These are phyloP conservation scores for Coptotermes formosanus DNA, from an alignment of 1,140 invertebrate species.

Conservation along the genomic window DNA sequence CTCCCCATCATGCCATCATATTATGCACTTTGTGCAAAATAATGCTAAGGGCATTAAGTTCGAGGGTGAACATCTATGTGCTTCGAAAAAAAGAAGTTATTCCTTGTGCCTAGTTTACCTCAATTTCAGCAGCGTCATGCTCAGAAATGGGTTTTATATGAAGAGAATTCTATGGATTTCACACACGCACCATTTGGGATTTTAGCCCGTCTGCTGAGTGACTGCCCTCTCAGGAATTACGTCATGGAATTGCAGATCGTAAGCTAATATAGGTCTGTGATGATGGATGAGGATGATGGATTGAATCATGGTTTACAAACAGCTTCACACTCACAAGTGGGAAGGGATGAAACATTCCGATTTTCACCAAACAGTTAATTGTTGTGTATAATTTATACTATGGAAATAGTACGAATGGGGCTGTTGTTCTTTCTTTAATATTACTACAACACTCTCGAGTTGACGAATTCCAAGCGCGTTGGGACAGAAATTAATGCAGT, in stretches of 20 bases:
- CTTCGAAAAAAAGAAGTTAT: neutral
- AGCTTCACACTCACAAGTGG: neutral
- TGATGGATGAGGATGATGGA: neutral
- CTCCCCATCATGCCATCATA: no score
- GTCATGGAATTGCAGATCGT: neutral
- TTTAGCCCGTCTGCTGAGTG: neutral
- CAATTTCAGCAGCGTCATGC: neutral
- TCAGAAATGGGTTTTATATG: neutral
- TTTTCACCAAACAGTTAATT: neutral
- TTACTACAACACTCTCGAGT: neutral
- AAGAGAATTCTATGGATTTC: neutral
- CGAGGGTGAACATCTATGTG: neutral
- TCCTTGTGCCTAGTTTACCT: neutral
- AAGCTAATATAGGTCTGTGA: neutral
- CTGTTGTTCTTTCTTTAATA: neutral
- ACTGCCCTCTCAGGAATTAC: neutral
- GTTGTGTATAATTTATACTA: neutral
- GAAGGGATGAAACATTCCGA: neutral
- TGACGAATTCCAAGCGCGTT: neutral
- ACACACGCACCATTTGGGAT: neutral
- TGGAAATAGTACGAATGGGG: neutral
- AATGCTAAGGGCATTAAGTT: neutral
- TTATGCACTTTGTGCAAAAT: no score
- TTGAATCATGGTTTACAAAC: neutral
- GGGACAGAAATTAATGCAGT: no score